Evolutionary conservation across 2,113 vertebrate species (phyloP).

Genomic region (Lagopus leucura): DNA sequence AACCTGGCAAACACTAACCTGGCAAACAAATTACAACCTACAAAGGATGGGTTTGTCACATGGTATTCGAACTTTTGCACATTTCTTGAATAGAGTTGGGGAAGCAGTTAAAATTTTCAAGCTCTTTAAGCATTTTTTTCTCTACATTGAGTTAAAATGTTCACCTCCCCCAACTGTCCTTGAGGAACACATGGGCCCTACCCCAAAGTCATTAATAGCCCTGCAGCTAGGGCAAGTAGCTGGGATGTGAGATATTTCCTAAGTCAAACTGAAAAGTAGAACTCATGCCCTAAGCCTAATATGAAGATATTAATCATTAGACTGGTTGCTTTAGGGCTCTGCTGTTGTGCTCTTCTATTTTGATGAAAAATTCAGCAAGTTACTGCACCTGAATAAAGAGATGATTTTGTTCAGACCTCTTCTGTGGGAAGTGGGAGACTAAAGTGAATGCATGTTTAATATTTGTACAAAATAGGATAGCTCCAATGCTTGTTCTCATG

Average conservation of each 20-base stretch:
- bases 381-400: background rate
- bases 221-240: background rate
- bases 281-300: background rate
- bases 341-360: background rate
- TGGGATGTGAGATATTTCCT: background rate
- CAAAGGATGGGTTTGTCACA: background rate
- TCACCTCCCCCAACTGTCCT: background rate
- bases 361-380: background rate
- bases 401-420: background rate
- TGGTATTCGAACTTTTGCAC: background rate
- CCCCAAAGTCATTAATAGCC: background rate
- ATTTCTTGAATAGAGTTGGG: accelerated
- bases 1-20: background rate
- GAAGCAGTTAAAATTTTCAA: background rate
- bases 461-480: background rate
- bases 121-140: background rate
- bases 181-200: background rate
- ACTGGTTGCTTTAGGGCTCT: background rate
- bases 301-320: background rate
- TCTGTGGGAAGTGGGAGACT: background rate
- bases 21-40: background rate
- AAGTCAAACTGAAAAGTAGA: background rate
- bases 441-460: background rate
- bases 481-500: background rate
- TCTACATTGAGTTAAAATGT: background rate